These are phyloP conservation scores for Amphiura filiformis DNA, from an alignment of 35 echinoderm and acorn worm species.

Conservation along the genomic window DNA sequence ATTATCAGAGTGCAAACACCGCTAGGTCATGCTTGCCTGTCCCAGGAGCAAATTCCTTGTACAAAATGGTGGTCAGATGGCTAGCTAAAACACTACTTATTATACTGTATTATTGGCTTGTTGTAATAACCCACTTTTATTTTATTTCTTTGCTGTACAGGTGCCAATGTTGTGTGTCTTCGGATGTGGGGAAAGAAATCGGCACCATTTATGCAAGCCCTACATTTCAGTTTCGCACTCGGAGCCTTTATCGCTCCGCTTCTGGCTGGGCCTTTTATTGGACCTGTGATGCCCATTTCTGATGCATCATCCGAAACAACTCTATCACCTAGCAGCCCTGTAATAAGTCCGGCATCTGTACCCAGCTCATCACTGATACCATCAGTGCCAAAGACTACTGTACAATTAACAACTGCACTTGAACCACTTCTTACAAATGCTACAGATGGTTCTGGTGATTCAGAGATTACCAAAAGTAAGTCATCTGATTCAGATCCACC, in stretches of 20 bases:
- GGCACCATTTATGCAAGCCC: conserved; percentile 66
- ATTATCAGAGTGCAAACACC: too few species aligned
- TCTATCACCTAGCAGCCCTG: neutral
- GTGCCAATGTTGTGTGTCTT: conserved; percentile 92
- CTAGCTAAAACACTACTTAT: too few species aligned
- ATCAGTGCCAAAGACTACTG: neutral
- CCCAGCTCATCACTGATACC: neutral
- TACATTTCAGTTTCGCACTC: conserved; percentile 88
- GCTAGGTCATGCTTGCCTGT: too few species aligned
- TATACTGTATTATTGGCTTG: too few species aligned
- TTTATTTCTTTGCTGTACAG: conserved; percentile 15
- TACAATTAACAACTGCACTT: neutral
- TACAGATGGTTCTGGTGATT: too few species aligned
- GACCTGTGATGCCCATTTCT: neutral
- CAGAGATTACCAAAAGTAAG: too few species aligned
- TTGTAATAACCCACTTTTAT: too few species aligned
- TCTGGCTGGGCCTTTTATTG: conserved; percentile 62
- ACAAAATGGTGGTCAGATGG: too few species aligned
- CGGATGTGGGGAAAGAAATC: conserved; percentile 80
- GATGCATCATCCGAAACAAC: neutral
- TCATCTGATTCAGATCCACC: too few species aligned
- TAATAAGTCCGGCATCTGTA: neutral
- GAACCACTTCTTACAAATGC: too few species aligned
- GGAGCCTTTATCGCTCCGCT: conserved; percentile 85
- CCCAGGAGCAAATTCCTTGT: too few species aligned